Percentiles rank a stretch among this genome's conserved stretches.
These are phyloP conservation scores for Poeciliopsis retropinna DNA, from an alignment of 2,113 vertebrate species.

Conservation along the genomic window DNA sequence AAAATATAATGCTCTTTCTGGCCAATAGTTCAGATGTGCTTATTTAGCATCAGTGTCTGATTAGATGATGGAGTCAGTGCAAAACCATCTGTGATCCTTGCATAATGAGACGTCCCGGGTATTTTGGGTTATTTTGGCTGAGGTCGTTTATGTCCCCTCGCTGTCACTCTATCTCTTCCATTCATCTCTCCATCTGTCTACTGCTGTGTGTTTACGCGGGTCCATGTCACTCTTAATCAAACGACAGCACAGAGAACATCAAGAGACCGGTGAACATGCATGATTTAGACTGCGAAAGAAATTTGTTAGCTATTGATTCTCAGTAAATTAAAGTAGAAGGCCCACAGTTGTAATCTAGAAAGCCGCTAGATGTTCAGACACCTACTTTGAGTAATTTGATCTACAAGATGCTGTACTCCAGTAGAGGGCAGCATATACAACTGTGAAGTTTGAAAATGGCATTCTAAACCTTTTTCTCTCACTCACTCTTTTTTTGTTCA, in stretches of 20 bases:
- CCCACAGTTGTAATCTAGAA: neutral
- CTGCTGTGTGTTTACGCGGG: constrained; percentile 25
- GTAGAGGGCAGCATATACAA: constrained; percentile 80
- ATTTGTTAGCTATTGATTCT: neutral
- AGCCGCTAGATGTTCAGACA: constrained; percentile 12
- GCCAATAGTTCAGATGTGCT: neutral
- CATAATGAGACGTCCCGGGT: constrained; percentile 30
- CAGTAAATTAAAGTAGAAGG: neutral
- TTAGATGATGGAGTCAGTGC: constrained; percentile 5
- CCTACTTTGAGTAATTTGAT: constrained; percentile 47
- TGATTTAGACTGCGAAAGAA: constrained; percentile 17
- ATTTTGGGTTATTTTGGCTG: constrained; percentile 31
- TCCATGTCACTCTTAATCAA: constrained; percentile 25
- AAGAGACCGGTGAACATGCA: constrained; percentile 12
- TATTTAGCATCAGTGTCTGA: constrained; percentile 15
- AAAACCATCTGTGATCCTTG: constrained; percentile 36
- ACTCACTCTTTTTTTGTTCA: constrained; percentile 65
- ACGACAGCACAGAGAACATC: constrained; percentile 13
- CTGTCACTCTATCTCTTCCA: constrained; percentile 15
- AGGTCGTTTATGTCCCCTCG: constrained; percentile 6
- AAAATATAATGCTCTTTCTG: neutral
- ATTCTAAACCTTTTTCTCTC: constrained; percentile 7
- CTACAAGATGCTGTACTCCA: constrained; percentile 39
- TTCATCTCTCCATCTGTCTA: constrained; percentile 33
- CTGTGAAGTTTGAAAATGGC: neutral